phyloP scores from a whole-genome alignment of 1,140 invertebrate species.

The Eciton burchellii region DNA sequence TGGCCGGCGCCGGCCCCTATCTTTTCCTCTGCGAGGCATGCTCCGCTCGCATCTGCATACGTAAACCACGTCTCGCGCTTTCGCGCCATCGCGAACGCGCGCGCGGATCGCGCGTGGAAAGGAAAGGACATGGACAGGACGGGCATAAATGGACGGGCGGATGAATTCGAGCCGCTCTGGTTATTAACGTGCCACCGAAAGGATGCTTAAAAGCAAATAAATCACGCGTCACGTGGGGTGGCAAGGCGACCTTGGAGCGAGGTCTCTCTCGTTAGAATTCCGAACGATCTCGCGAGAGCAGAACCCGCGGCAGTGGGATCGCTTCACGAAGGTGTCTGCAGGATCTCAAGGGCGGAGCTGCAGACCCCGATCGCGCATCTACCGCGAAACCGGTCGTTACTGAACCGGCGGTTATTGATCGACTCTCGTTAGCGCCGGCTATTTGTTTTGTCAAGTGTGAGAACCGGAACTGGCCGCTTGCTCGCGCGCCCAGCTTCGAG shows the following conservation, averaged over 20 bases:
- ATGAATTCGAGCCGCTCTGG: not conserved
- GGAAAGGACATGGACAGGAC: not conserved
- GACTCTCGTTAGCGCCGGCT: conserved; percentile 76
- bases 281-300: conserved; percentile 27
- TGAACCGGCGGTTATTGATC: conserved; percentile 80
- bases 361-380: conserved; percentile 73
- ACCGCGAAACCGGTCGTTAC: conserved; percentile 79
- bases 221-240: conserved; percentile 22
- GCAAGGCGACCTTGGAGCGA: conserved; percentile 52
- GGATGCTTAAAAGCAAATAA: conserved; percentile 47
- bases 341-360: conserved; percentile 78
- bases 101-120: not conserved
- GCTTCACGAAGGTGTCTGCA: conserved; percentile 71
- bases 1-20: conserved; percentile 17
- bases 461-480: conserved; percentile 72
- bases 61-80: conserved; percentile 34
- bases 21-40: conserved; percentile 24
- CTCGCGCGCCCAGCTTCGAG: not conserved
- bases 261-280: conserved; percentile 57
- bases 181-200: conserved; percentile 29
- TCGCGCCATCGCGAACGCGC: conserved; percentile 1
- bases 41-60: conserved; percentile 42
- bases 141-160: not conserved
- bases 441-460: conserved; percentile 76
- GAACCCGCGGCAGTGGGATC: conserved; percentile 58